phyloP scores from a whole-genome alignment of 1,140 invertebrate species.

The Hylaeus anthracinus region DNA sequence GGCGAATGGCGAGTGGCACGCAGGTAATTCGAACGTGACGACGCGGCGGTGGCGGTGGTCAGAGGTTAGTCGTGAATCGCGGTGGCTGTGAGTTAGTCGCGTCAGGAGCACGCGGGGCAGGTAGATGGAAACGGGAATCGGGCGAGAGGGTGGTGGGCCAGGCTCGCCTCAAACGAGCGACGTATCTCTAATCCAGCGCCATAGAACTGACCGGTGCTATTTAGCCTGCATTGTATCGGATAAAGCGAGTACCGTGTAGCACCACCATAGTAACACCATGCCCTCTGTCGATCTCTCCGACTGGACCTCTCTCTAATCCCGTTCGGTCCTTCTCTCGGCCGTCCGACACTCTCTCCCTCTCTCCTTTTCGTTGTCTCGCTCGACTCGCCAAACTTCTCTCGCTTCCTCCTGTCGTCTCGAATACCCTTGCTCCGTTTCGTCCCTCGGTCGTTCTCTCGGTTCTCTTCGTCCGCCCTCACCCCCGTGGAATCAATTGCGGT shows the following conservation, averaged over 20 bases:
- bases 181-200: conserved; percentile 78
- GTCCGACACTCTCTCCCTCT: conserved; percentile 29
- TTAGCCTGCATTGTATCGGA: conserved; percentile 77
- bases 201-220: conserved; percentile 76
- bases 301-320: conserved; percentile 39
- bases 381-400: conserved; percentile 19
- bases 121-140: conserved; percentile 1
- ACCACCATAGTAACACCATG: conserved; percentile 72
- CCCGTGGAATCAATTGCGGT: conserved; percentile 80
- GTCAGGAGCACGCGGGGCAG: conserved; percentile 27
- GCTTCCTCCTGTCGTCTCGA: conserved; percentile 46
- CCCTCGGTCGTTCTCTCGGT: conserved; percentile 54
- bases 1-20: conserved; percentile 56
- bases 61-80: conserved; percentile 51
- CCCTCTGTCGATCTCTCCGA: conserved; percentile 64
- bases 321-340: conserved; percentile 24
- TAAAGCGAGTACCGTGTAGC: conserved; percentile 73
- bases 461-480: conserved; percentile 61
- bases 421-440: conserved; percentile 53
- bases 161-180: conserved; percentile 76
- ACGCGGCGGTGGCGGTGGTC: conserved; percentile 34
- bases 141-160: neutral
- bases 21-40: conserved; percentile 72
- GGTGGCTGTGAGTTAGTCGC: conserved; percentile 58
- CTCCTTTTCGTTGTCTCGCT: conserved; percentile 1